Evolutionary conservation across 2,797 vertebrate species (phyloP), one percentile per base, ranked within the genome.

Genomic region (Linurgus olivaceus): DNA sequence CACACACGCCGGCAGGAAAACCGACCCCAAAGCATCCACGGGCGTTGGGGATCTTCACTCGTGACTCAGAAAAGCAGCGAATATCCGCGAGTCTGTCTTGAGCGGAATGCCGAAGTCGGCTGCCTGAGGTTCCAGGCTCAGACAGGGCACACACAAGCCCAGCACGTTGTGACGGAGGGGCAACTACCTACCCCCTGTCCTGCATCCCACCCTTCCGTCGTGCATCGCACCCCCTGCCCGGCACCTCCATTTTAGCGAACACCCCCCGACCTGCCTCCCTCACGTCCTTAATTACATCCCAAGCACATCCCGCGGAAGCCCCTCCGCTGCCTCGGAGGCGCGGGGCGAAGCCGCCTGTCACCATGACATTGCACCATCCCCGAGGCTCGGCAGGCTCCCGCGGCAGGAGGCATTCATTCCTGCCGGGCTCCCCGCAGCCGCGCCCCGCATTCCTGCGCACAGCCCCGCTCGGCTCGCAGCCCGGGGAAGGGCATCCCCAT

Each of bases 281-380:
- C 7, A 2, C 23, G 81, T 44, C 85, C 6, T 4, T 8, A 23
- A 38, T 23, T 2, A 0, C 3, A 19, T 0, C n/a, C 31, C 19
- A n/a, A 52, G 2, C 38, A 2, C 73, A 23, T 8, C 59, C 68
- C 5, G 11, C 26, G 1, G 70, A 37, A 21, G 1, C 8, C 61
- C 6, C 80, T 1, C n/a, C 2, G 23, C 6, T 4, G 66, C 61
- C 23, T 8, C 9, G 17, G 40, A 40, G 40, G 12, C 4, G 4
- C 4, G 82, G 61, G 66, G 74, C 35, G 61, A 63, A 66, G 37
- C 79, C 55, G 57, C 75, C 87, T 31, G 77, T 62, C 85, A 95
- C 73, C 94, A 50, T 94, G 94, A 88, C 81, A 93, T 7, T 65
- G 87, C 92, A 93, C 52, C 93, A 86, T 73, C 31, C 7, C 3